phyloP scores from a whole-genome alignment of 1,140 invertebrate species.

The Aphelenchoides besseyi region DNA sequence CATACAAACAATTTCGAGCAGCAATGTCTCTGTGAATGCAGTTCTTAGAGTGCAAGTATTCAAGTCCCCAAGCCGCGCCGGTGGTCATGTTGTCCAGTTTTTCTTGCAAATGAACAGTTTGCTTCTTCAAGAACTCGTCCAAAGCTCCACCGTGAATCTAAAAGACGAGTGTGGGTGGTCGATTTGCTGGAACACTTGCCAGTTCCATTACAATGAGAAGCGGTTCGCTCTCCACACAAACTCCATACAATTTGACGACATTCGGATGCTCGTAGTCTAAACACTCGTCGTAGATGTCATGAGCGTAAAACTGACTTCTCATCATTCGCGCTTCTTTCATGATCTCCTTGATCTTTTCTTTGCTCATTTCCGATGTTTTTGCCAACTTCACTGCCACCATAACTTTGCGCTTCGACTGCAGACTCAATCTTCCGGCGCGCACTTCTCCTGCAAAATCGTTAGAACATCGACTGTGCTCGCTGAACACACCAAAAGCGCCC shows the following conservation, averaged over 20 bases:
- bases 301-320: conserved; percentile 12
- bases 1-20: conserved; percentile 4
- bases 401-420: conserved; percentile 3
- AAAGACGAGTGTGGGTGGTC: too few relatives aligned
- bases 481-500: neutral
- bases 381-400: conserved; percentile 8
- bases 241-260: conserved; percentile 39
- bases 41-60: conserved; percentile 31
- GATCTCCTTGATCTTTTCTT: conserved; percentile 39
- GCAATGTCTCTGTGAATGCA: conserved; percentile 33
- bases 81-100: conserved; percentile 28
- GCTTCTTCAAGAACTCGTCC: conserved; percentile 18
- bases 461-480: conserved; percentile 38
- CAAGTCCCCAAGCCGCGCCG: conserved; percentile 36
- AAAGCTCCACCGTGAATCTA: conserved; percentile 23
- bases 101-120: neutral
- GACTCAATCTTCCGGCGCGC: conserved; percentile 29
- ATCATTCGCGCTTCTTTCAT: conserved; percentile 43
- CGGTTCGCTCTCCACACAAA: conserved; percentile 37
- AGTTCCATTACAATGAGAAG: conserved; percentile 43
- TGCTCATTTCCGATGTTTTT: conserved; percentile 1
- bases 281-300: neutral
- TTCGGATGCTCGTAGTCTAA: conserved; percentile 33
- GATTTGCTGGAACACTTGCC: too few relatives aligned
- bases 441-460: conserved; percentile 37